Evolutionary conservation across 2,113 vertebrate genomes (phyloP).

Genomic region (Quiscalus mexicanus): DNA sequence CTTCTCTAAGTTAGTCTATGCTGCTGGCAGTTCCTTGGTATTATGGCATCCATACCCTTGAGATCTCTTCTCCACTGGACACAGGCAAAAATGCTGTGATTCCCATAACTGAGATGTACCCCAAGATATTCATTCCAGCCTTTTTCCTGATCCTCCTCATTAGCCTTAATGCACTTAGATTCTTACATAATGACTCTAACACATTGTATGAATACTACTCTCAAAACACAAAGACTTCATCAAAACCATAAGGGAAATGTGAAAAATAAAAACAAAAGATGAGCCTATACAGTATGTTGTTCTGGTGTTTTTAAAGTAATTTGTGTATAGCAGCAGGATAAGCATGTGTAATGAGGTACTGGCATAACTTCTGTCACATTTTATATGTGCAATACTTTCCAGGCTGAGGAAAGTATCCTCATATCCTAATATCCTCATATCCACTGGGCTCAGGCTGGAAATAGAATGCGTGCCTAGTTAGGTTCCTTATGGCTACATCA

Average conservation of each 20-base stretch:
- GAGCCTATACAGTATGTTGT: no score
- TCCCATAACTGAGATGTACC: neutral
- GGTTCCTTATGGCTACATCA: neutral
- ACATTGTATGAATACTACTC: no score
- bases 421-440: no score
- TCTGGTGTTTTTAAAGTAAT: neutral
- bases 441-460: neutral
- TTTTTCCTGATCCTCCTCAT: neutral
- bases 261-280: neutral
- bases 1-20: neutral
- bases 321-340: neutral
- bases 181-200: neutral
- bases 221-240: neutral
- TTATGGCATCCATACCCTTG: neutral
- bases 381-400: neutral
- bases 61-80: neutral
- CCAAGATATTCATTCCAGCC: neutral
- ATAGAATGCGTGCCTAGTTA: fast-evolving
- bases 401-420: neutral
- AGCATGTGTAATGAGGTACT: neutral
- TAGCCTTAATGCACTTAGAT: neutral
- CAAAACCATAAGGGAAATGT: neutral
- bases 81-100: neutral
- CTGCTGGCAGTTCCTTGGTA: neutral
- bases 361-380: neutral